Conservation (phyloP, 2,797 vertebrate species). For the Microctenopoma lineatum region DNA sequence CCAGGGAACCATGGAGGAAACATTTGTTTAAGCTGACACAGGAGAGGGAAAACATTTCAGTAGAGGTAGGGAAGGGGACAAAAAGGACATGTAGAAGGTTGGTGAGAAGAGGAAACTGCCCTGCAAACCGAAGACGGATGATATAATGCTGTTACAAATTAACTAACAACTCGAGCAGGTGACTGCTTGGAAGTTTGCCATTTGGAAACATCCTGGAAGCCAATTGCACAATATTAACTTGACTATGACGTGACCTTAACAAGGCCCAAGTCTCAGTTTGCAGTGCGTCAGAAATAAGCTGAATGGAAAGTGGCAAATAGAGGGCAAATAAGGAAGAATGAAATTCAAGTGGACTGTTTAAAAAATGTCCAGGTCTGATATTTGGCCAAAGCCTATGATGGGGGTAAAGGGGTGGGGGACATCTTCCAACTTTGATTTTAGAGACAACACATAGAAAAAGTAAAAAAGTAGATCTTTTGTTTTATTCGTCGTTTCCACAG, state of each 20-base stretch:
- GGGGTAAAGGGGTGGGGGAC: constrained; percentile 48
- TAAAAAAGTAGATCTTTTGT: constrained; percentile 85
- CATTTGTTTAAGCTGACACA: constrained; percentile 76
- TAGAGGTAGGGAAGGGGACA: constrained; percentile 59
- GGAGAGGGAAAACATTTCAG: constrained; percentile 64
- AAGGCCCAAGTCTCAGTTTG: constrained; percentile 70
- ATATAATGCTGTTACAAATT: constrained; percentile 33
- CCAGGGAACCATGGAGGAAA: constrained; percentile 77
- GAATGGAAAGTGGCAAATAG: constrained; percentile 67
- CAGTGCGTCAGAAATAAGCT: constrained; percentile 67
- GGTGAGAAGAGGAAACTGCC: constrained; percentile 66
- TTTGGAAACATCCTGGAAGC: constrained; percentile 45
- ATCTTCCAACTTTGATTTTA: constrained; percentile 82
- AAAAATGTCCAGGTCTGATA: constrained; percentile 75
- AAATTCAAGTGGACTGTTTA: constrained; percentile 69
- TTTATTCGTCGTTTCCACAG: constrained; percentile 81
- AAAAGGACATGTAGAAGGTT: constrained; percentile 68
- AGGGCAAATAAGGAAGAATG: constrained; percentile 66
- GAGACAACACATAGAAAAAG: constrained; percentile 80
- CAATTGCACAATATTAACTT: constrained; percentile 23
- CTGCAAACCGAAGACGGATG: constrained; percentile 77
- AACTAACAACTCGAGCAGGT: constrained; percentile 42
- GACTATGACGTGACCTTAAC: constrained; percentile 6
- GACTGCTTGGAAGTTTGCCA: constrained; percentile 40
- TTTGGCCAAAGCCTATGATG: constrained; percentile 73